Percentiles rank a stretch among this genome's conserved stretches.
Evolutionary conservation across 1,140 invertebrate species (phyloP).

Genomic region (Batillaria attramentaria): DNA sequence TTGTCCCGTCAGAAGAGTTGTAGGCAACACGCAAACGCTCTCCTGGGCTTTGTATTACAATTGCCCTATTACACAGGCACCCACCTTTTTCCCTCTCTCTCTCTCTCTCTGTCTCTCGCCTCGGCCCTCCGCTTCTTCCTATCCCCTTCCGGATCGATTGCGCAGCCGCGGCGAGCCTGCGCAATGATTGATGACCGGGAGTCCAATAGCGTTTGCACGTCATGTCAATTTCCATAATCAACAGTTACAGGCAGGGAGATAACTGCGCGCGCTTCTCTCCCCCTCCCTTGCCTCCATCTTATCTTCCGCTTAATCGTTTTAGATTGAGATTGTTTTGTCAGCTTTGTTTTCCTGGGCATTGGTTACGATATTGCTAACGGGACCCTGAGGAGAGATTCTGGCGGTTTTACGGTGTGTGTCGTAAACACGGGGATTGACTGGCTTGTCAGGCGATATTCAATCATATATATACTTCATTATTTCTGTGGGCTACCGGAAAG

Average conservation of each 20-base stretch:
- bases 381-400: not conserved
- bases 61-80: constrained; percentile 28
- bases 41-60: constrained; percentile 31
- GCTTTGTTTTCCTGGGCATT: constrained; percentile 11
- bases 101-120: not conserved
- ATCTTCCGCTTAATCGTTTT: constrained; percentile 7
- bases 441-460: too few relatives aligned
- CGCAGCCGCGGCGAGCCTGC: not conserved
- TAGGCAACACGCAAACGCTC: constrained; percentile 36
- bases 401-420: not conserved
- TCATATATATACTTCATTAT: too few relatives aligned
- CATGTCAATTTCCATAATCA: constrained; percentile 38
- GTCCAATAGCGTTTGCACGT: constrained; percentile 31
- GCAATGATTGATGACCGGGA: constrained; percentile 32
- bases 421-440: too few relatives aligned
- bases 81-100: not conserved
- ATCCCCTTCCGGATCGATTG: constrained; percentile 11
- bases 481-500: too few relatives aligned
- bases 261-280: not conserved
- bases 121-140: not conserved
- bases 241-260: constrained; percentile 31
- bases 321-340: constrained; percentile 22
- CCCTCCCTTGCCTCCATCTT: not conserved
- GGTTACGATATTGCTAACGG: constrained; percentile 14
- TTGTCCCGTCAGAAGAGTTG: constrained; percentile 16